Evolutionary conservation across 2,113 vertebrate species (phyloP).

Genomic region (Sebastes fasciatus): DNA sequence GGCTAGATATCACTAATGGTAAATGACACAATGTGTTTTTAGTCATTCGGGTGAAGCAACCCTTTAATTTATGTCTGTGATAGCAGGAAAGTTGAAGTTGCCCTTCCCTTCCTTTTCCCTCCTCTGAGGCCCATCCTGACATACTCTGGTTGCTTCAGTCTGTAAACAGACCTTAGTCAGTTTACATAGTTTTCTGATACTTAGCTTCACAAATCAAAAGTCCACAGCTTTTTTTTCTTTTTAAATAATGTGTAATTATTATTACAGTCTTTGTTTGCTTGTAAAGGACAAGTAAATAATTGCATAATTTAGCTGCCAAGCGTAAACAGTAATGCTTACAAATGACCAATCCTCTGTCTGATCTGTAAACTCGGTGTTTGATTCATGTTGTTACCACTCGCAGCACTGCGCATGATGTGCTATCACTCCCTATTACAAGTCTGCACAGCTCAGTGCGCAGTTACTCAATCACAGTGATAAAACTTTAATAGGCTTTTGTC

Average conservation of each 20-base stretch:
- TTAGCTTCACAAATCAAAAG: neutral
- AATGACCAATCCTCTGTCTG: neutral
- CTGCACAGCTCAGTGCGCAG: conserved; percentile 43
- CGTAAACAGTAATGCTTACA: conserved; percentile 18
- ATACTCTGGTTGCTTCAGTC: neutral
- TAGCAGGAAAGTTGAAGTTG: no score
- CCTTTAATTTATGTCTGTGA: no score
- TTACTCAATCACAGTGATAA: conserved; percentile 49
- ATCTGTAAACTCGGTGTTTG: conserved; percentile 9
- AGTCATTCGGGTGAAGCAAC: no score
- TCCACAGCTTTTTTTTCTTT: neutral
- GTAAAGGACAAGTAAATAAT: conserved; percentile 42
- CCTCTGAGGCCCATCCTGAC: neutral
- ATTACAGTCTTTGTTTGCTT: conserved; percentile 3
- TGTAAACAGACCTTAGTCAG: conserved; percentile 48
- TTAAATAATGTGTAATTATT: neutral
- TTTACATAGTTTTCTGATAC: conserved; percentile 54
- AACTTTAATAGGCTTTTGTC: conserved; percentile 33
- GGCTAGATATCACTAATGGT: no score
- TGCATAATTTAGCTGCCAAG: neutral
- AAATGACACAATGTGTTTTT: no score
- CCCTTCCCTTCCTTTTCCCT: conserved; percentile 46
- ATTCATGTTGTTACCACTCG: neutral
- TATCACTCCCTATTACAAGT: conserved; percentile 33
- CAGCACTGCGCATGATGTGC: neutral